Evolutionary conservation across 2,113 vertebrate genomes (phyloP), one percentile per base, ranked within the genome.

Genomic region (Cervus canadensis): DNA sequence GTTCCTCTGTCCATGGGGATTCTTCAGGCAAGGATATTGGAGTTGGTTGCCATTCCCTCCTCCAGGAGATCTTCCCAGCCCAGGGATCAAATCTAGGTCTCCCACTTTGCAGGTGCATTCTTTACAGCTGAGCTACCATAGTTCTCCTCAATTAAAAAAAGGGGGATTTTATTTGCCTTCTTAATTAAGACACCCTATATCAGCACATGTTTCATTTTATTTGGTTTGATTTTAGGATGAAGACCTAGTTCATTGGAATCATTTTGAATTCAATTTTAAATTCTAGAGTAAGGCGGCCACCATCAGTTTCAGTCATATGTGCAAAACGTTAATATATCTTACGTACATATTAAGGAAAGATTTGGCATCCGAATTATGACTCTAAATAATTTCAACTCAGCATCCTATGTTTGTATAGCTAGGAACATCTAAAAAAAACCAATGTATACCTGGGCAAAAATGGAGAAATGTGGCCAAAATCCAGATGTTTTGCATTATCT

Each of bases 221-320:
- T 84, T 88, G 19, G 23, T 36, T 90, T 96, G 25, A 94, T 30
- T 79, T 91, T 71, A 62, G 36, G 74, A 78, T 5, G 60, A 33
- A 86, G 40, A 94, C n/a, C 81, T 89, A 12, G 11, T 86, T 78
- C 95, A 52, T 78, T 83, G 30, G 50, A 97, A 89, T 79, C 12
- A 74, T 48, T 59, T 79, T 64, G 6, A 78, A 87, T 87, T 92
- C 48, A 28, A 93, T 94, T 91, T 98, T 91, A 97, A 97, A 94
- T 97, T 97, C 85, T 85, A 92, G 28, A 64, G 30, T 95, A 83
- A 96, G 62, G 52, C 25, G 96, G n/a, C 36, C 54, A 93, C 52
- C 16, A 71, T n/a, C 16, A 90, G 3, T 54, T 91, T 96, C 64
- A 94, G 43, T 89, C 40, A 87, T 23, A 40, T 5, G 23, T 60